A percentile compares a stretch with the other conserved stretches of the same genome.
Conservation (phyloP, 2,113 vertebrate genomes). For the Genyomyrus donnyi region DNA sequence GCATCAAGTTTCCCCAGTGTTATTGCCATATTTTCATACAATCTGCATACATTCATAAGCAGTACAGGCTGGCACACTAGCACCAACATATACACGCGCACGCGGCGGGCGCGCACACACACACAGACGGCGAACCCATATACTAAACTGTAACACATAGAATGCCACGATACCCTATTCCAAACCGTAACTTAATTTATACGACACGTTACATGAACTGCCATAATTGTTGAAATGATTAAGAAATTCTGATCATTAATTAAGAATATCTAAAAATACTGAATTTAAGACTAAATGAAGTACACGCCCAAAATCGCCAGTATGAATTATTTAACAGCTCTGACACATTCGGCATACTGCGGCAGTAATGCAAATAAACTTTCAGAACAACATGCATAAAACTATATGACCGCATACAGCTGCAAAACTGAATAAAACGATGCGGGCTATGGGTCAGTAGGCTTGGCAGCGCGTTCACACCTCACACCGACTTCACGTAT, state of each 20-base stretch:
- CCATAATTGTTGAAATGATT: neutral
- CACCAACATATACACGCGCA: neutral
- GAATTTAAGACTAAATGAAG: neutral
- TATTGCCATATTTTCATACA: neutral
- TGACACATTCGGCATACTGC: neutral
- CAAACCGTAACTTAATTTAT: neutral
- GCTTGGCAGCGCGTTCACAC: neutral
- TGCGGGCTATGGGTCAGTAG: neutral
- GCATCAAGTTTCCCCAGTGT: neutral
- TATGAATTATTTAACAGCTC: conserved; percentile 3
- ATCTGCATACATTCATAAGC: neutral
- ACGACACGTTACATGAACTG: neutral
- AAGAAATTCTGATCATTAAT: neutral
- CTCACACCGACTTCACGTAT: neutral
- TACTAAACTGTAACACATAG: neutral
- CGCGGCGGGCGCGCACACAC: neutral
- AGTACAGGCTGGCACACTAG: neutral
- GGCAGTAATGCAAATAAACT: neutral
- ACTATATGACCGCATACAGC: neutral
- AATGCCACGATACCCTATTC: neutral
- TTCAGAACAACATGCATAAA: neutral
- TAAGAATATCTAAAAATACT: neutral
- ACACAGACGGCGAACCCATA: neutral
- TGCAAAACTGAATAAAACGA: neutral
- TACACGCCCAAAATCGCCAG: neutral